These are phyloP conservation scores for Plusia festucae DNA, from an alignment of 2,888 invertebrate species.

Conservation along the genomic window DNA sequence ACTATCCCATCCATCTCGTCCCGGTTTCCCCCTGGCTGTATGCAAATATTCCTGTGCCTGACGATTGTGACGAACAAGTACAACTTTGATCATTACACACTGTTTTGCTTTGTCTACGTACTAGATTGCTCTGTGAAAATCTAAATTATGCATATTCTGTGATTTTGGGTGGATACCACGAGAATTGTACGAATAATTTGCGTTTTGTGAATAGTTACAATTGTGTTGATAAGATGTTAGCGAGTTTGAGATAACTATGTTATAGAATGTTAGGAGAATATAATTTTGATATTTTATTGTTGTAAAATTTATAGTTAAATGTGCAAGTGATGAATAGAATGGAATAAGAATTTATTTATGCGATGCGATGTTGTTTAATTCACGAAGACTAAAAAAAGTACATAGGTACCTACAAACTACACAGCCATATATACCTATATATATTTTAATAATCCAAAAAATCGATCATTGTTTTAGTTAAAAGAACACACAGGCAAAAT, in stretches of 20 bases:
- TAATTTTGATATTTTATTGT: neutral
- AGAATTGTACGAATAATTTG: constrained; percentile 47
- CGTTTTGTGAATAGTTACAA: constrained; percentile 28
- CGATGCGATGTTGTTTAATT: too few relatives aligned
- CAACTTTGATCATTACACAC: constrained; percentile 61
- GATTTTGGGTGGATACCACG: constrained; percentile 37
- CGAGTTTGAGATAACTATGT: constrained; percentile 7
- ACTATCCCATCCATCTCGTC: constrained; percentile 37
- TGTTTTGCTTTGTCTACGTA: constrained; percentile 53
- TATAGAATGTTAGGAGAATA: neutral
- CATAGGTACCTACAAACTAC: too few relatives aligned
- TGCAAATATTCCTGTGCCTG: constrained; percentile 58
- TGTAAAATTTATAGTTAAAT: neutral
- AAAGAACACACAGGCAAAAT: too few relatives aligned
- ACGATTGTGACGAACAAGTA: constrained; percentile 58
- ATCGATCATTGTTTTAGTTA: too few relatives aligned
- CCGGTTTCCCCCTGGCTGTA: constrained; percentile 47
- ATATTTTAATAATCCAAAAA: too few relatives aligned
- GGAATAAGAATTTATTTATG: too few relatives aligned
- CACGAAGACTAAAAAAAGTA: too few relatives aligned
- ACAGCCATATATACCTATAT: too few relatives aligned
- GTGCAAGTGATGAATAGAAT: too few relatives aligned
- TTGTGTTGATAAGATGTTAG: constrained; percentile 33
- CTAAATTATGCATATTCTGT: constrained; percentile 56
- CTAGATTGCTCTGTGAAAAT: constrained; percentile 54